Percentiles rank a stretch among this genome's conserved stretches.
These are phyloP conservation scores for Cydia amplana DNA, from an alignment of 1,140 invertebrate genomes.

Conservation along the genomic window DNA sequence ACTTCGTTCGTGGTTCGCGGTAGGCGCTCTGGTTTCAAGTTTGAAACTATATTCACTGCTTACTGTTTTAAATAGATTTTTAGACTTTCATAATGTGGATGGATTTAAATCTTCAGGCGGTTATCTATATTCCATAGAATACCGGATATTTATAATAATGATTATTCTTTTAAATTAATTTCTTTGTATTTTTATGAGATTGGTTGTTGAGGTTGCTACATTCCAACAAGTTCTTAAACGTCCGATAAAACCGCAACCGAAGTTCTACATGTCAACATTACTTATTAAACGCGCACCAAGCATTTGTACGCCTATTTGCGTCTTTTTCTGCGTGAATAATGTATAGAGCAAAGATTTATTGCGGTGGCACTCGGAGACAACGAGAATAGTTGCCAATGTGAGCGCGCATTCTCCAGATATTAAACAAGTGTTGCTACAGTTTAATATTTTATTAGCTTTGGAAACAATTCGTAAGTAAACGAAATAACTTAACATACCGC, in stretches of 20 bases:
- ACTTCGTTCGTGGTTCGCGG: no score
- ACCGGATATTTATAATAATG: no score
- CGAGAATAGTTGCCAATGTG: conserved; percentile 6
- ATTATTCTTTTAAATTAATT: no score
- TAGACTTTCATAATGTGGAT: no score
- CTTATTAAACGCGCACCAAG: conserved; percentile 21
- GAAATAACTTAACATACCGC: neutral
- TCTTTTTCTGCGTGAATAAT: conserved; percentile 21
- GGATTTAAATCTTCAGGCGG: no score
- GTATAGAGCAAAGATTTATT: conserved; percentile 24
- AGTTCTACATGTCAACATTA: neutral
- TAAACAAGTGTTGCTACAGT: neutral
- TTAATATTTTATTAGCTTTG: conserved; percentile 10
- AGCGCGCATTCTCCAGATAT: neutral
- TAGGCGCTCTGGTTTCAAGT: no score
- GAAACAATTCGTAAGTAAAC: neutral
- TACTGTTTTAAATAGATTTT: no score
- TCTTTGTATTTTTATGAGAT: no score
- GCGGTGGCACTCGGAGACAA: neutral
- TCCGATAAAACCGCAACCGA: neutral
- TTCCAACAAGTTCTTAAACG: neutral
- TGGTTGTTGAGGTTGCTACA: neutral
- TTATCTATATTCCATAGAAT: no score
- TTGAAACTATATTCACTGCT: no score
- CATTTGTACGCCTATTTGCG: conserved; percentile 22